These are phyloP conservation scores for Pterophyllum scalare DNA, from an alignment of 2,113 vertebrate species.

Conservation along the genomic window DNA sequence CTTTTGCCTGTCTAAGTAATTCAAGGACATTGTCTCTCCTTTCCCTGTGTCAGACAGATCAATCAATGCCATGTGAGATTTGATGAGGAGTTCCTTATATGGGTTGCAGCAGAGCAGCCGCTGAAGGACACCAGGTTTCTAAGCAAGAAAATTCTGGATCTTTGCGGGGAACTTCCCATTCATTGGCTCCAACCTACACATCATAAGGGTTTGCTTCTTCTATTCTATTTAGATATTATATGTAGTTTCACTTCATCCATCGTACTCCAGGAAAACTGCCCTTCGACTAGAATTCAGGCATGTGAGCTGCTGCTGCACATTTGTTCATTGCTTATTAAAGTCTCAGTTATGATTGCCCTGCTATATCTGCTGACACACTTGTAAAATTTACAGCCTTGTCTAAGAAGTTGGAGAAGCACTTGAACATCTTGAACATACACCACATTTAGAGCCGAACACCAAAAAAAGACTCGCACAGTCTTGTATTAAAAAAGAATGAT, in stretches of 20 bases:
- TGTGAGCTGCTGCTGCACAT: not conserved
- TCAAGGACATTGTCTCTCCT: constrained; percentile 31
- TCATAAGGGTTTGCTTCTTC: constrained; percentile 83
- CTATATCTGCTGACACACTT: constrained; percentile 65
- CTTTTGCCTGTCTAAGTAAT: constrained; percentile 13
- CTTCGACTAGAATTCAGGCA: not conserved
- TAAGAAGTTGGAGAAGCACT: constrained; percentile 49
- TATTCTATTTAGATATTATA: constrained; percentile 31
- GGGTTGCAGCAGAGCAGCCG: constrained; percentile 89
- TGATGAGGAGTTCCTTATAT: constrained; percentile 89
- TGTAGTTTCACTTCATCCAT: not conserved
- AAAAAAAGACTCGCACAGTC: constrained; percentile 45
- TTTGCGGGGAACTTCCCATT: constrained; percentile 89
- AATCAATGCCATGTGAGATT: constrained; percentile 91
- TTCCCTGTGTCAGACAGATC: constrained; percentile 83
- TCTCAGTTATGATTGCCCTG: constrained; percentile 20
- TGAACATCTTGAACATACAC: constrained; percentile 55
- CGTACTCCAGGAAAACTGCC: not conserved
- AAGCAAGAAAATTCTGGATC: constrained; percentile 89
- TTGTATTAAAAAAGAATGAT: constrained; percentile 73
- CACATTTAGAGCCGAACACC: constrained; percentile 46
- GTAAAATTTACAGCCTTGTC: constrained; percentile 32
- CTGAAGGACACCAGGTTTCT: constrained; percentile 90
- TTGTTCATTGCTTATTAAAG: constrained; percentile 30
- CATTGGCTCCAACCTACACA: constrained; percentile 91